phyloP scores from a whole-genome alignment of 2,888 invertebrate genomes.

The Pheosia gnoma region DNA sequence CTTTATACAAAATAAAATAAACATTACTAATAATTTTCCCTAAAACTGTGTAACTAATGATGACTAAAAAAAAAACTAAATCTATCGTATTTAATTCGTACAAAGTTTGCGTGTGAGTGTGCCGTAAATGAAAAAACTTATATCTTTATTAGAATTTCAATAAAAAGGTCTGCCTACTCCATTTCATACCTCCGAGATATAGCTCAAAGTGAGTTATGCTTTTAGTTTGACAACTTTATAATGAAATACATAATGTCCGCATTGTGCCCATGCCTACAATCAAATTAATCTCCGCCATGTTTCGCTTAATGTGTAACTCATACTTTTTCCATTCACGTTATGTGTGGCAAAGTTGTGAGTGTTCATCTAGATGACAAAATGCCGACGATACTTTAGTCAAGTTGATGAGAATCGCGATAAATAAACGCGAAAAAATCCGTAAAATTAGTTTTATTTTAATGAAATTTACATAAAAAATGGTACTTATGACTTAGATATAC shows the following conservation, averaged over 20 bases:
- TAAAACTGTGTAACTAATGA: too few species aligned
- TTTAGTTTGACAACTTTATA: constrained; percentile 29
- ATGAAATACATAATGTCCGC: constrained; percentile 20
- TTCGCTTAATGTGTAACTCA: constrained; percentile 1
- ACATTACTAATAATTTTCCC: too few species aligned
- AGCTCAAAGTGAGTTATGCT: constrained; percentile 26
- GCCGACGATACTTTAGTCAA: too few species aligned
- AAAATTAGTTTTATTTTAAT: too few species aligned
- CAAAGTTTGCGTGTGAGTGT: neutral
- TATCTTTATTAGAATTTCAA: constrained; percentile 24
- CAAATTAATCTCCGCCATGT: constrained; percentile 15
- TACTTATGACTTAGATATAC: too few species aligned
- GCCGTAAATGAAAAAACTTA: constrained; percentile 17
- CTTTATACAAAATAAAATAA: too few species aligned
- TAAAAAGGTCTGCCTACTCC: constrained; percentile 25
- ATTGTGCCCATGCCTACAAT: constrained; percentile 18
- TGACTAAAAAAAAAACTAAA: too few species aligned
- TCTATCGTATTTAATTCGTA: neutral
- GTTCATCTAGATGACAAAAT: neutral
- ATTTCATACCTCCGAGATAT: constrained; percentile 17
- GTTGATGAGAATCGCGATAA: too few species aligned
- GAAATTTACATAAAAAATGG: too few species aligned
- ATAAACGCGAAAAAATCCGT: too few species aligned
- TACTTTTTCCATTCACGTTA: neutral
- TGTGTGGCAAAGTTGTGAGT: neutral